Conservation (phyloP, 2,888 invertebrate species). For the Rhagonycha lutea region DNA sequence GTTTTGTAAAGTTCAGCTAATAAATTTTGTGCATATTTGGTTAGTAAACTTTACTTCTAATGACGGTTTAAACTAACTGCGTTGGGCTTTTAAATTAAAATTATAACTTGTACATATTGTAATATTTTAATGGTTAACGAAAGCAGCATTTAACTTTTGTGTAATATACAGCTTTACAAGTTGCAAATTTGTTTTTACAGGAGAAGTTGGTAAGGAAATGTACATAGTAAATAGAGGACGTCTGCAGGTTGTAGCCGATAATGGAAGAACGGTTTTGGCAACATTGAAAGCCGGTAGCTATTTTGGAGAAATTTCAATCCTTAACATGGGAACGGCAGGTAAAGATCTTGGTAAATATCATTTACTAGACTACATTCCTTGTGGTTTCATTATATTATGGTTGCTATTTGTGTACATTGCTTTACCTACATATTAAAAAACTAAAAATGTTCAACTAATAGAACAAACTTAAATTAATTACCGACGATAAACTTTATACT, state of each 20-base stretch:
- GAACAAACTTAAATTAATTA: not conserved
- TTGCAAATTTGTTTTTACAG: constrained; percentile 59
- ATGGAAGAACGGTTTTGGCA: constrained; percentile 94
- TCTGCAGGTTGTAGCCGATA: constrained; percentile 92
- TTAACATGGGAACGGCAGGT: constrained; percentile 99
- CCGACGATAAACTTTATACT: not conserved
- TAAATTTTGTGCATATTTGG: constrained; percentile 12
- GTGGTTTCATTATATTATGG: constrained; percentile 18
- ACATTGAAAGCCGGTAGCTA: constrained; percentile 98
- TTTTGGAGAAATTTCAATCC: constrained; percentile 99
- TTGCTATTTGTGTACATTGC: not conserved
- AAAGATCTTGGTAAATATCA: constrained; percentile 94
- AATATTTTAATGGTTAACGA: not conserved
- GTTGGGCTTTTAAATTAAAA: constrained; percentile 34
- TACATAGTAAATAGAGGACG: constrained; percentile 98
- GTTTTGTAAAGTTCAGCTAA: constrained; percentile 11
- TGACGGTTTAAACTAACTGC: constrained; percentile 7
- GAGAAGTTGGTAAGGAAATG: constrained; percentile 99
- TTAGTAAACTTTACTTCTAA: constrained; percentile 19
- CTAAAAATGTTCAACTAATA: not conserved
- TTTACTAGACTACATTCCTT: constrained; percentile 51
- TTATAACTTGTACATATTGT: not conserved
- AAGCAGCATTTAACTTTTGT: not conserved
- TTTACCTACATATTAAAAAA: not conserved
- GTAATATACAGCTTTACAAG: not conserved